Conservation (phyloP, 2,888 invertebrate genomes). For the Eilema sororculum region DNA sequence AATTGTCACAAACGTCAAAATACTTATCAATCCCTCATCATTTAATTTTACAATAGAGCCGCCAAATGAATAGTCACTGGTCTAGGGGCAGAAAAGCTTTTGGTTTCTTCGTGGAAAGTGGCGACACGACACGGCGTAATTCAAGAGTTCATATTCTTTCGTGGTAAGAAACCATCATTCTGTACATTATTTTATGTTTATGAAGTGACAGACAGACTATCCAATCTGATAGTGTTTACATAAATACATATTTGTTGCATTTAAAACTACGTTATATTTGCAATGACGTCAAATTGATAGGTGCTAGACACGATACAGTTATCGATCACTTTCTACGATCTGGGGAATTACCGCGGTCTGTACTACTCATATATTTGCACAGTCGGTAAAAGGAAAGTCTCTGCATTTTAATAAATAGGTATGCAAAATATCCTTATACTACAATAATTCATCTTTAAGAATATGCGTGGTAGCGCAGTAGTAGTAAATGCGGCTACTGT, state of each 20-base stretch:
- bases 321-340: not conserved
- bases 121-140: not conserved
- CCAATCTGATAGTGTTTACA: not conserved
- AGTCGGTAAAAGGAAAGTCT: not conserved
- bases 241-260: not conserved
- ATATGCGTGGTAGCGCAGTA: not conserved
- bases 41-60: no score
- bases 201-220: not conserved
- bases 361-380: not conserved
- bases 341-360: not conserved
- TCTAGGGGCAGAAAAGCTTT: no score
- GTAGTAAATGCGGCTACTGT: not conserved
- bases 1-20: no score
- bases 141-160: not conserved
- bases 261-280: not conserved
- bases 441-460: not conserved
- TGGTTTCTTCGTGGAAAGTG: no score
- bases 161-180: not conserved
- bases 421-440: not conserved
- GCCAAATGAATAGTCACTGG: no score
- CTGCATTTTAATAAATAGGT: not conserved
- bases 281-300: slow-evolving; percentile 2
- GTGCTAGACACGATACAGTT: not conserved
- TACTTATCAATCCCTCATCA: no score
- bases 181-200: no score